Conservation (phyloP, 2,113 vertebrate genomes). For the Cynopterus brachyotis region DNA sequence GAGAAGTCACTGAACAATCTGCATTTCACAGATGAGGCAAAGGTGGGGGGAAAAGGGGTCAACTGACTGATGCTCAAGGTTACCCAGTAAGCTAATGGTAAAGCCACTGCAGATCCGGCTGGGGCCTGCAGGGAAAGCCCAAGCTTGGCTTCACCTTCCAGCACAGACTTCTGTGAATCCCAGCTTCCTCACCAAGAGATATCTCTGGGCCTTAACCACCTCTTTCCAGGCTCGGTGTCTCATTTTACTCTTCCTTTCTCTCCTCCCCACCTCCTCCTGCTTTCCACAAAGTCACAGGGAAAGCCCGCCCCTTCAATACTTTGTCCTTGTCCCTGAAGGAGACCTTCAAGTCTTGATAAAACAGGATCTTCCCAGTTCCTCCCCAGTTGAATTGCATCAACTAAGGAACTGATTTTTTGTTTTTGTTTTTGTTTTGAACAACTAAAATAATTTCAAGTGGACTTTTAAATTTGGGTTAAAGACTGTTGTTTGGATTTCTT, state of each 20-base stretch:
- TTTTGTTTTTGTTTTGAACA: not conserved
- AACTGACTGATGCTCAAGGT: too few species aligned
- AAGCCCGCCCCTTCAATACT: not conserved
- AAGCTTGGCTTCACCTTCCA: not conserved
- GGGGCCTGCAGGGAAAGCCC: not conserved
- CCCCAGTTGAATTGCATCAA: not conserved
- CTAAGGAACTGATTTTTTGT: not conserved
- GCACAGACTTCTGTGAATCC: not conserved
- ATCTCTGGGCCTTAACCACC: not conserved
- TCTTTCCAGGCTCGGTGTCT: not conserved
- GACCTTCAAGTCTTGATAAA: not conserved
- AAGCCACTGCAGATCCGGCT: not conserved
- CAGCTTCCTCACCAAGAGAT: not conserved
- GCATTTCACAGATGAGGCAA: not conserved
- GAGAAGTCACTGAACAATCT: not conserved
- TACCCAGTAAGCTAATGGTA: fast-evolving
- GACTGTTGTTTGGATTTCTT: not conserved
- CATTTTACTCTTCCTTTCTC: not conserved
- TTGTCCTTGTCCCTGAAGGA: too few species aligned
- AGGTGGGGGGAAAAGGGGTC: fast-evolving
- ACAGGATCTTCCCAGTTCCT: not conserved
- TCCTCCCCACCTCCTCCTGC: not conserved
- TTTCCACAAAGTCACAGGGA: not conserved
- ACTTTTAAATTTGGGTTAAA: constrained; percentile 3
- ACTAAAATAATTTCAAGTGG: not conserved